Evolutionary conservation across 2,888 invertebrate genomes (phyloP), one percentile per base, ranked within the genome.

Genomic region (Agrotis ipsilon): DNA sequence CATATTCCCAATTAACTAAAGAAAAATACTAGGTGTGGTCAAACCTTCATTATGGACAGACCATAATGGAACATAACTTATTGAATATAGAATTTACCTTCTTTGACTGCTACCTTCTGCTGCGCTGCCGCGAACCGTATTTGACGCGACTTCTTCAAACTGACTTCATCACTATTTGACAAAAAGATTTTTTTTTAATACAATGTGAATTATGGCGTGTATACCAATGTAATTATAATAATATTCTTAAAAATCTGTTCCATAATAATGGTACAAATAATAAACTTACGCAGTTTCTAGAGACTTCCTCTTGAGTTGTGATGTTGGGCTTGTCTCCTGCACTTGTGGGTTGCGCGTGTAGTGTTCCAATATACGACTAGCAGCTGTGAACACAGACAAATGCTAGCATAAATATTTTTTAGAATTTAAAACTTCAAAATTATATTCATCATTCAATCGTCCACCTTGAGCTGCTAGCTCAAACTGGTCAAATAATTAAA

Each of bases 301-400:
- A 9, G 86, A 82, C 59, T 92, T 94, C 76, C 95, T 91, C 81
- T 95, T 94, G 9, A 86, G 81, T 54, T 90, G 86, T 59, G 85
- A 81, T 39, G 86, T 78, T 2, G 89, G 82, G 16, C 85, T 82
- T 2, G 91, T 87, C 46, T 94, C 95, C 57, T 78, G 86, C 3
- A 72, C 74, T 51, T 88, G 89, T 1, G 91, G 78, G 72, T 96
- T 96, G 11, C 96, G 91, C 1, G 94, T 96, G 89, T 96, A 96
- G 79, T 92, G 96, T 87, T 94, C 96, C 84, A 96, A 78, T 9
- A 96, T 96, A 57, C 96, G 94, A 65, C 91, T 94, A 18, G 94
- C 95, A 5, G 96, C 96, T 96, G 89, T 48, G 79, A 85, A 74
- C 73, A 39, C 73, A 39, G 11, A 81, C 66, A 70, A 72, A 32